A percentile compares a stretch with the other conserved stretches of the same genome.
These are phyloP conservation scores for Volucella zonaria DNA, from an alignment of 2,888 invertebrate genomes.

Conservation along the genomic window DNA sequence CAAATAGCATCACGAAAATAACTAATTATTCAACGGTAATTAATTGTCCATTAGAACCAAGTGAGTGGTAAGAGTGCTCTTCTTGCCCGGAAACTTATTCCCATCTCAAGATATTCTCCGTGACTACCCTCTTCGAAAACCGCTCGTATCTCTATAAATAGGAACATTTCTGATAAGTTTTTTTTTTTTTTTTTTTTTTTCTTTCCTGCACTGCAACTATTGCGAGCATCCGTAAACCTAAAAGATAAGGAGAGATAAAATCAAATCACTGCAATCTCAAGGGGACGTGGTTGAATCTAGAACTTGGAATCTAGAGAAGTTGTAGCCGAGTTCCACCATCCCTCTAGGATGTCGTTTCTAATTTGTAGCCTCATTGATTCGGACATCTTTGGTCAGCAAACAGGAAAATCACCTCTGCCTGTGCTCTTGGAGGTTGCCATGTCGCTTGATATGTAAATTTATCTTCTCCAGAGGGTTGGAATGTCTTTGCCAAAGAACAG, in stretches of 20 bases:
- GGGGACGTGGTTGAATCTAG: background rate
- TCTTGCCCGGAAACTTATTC: constrained; percentile 21
- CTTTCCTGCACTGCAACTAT: background rate
- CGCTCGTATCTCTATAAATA: too few relatives aligned
- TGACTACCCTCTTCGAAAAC: background rate
- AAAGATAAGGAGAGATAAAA: constrained; percentile 29
- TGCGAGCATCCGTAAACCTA: background rate
- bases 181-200: background rate
- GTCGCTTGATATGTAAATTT: constrained; percentile 56
- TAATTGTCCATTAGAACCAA: constrained; percentile 73
- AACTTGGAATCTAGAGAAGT: too few relatives aligned
- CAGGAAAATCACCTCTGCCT: constrained; percentile 54
- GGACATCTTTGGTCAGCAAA: constrained; percentile 60
- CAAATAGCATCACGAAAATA: constrained; percentile 67
- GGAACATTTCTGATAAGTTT: constrained; percentile 2
- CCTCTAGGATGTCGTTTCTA: constrained; percentile 1
- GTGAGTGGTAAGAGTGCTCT: constrained; percentile 33
- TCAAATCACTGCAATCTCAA: constrained; percentile 35
- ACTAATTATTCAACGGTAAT: constrained; percentile 73
- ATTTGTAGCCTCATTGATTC: constrained; percentile 64
- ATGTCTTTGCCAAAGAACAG: constrained; percentile 6
- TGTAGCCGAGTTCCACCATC: background rate
- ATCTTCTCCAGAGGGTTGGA: background rate
- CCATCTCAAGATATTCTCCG: constrained; percentile 34
- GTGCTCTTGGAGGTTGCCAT: constrained; percentile 3